Evolutionary conservation across 1,140 invertebrate genomes (phyloP).

Genomic region (Orussus abietinus): DNA sequence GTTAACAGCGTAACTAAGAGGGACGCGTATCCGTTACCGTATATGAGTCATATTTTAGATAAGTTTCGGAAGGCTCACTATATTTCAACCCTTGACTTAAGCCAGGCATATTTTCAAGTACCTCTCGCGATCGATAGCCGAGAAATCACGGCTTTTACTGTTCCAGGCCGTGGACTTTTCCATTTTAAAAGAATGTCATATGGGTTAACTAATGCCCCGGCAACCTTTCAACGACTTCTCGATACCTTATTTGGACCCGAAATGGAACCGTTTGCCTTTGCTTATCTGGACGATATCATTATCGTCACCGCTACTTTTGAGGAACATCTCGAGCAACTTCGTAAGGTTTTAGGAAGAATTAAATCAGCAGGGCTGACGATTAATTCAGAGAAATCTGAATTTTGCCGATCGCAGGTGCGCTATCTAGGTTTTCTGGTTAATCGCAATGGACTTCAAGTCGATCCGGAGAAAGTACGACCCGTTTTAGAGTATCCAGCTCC

Average conservation of each 20-base stretch:
- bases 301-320: too few relatives aligned
- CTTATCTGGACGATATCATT: too few relatives aligned
- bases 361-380: constrained; percentile 21
- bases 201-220: constrained; percentile 38
- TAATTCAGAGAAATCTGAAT: constrained; percentile 31
- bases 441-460: constrained; percentile 29
- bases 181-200: constrained; percentile 37
- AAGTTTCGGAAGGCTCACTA: constrained; percentile 15
- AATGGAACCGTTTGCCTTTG: too few relatives aligned
- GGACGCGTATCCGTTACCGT: constrained; percentile 27
- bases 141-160: constrained; percentile 42
- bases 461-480: constrained; percentile 33
- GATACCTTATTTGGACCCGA: too few relatives aligned
- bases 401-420: constrained; percentile 29
- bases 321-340: too few relatives aligned
- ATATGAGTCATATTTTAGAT: constrained; percentile 11
- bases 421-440: constrained; percentile 38
- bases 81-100: constrained; percentile 28
- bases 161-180: constrained; percentile 26
- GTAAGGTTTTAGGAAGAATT: constrained; percentile 15
- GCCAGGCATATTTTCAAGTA: constrained; percentile 31
- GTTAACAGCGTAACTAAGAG: too few relatives aligned
- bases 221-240: constrained; percentile 37
- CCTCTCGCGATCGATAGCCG: constrained; percentile 11
- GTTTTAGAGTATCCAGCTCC: constrained; percentile 34